phyloP scores from a whole-genome alignment of 2,797 vertebrate genomes.

The Miopithecus talapoin region DNA sequence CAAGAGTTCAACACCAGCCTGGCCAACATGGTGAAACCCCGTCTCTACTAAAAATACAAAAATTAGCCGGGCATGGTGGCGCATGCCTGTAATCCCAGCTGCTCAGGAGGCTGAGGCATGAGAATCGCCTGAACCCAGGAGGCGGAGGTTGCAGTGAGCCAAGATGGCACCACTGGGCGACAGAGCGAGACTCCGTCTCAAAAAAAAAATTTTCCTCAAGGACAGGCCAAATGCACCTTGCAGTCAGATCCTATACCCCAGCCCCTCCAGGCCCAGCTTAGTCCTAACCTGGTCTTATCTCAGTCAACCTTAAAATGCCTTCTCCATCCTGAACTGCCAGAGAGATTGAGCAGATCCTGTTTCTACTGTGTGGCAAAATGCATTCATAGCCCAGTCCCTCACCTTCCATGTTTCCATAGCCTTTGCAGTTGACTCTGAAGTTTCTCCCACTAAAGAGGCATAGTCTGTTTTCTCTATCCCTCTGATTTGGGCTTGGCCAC shows the following conservation, averaged over 20 bases:
- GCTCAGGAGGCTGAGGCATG: background rate
- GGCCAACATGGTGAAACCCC: background rate
- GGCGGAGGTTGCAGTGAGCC: background rate
- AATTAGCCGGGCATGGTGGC: background rate
- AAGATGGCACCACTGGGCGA: background rate
- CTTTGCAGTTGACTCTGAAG: background rate
- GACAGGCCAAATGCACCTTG: background rate
- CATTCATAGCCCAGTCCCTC: background rate
- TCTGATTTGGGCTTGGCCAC: background rate
- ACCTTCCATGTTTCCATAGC: fast-evolving
- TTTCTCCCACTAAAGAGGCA: background rate
- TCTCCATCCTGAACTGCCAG: background rate
- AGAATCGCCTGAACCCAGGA: background rate
- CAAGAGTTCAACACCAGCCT: background rate
- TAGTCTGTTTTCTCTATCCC: background rate
- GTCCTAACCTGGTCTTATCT: background rate
- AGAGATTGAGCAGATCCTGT: background rate
- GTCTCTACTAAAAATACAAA: background rate
- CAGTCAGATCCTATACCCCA: background rate
- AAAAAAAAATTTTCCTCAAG: background rate
- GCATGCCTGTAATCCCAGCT: background rate
- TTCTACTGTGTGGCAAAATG: fast-evolving
- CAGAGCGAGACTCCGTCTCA: background rate
- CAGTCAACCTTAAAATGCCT: background rate
- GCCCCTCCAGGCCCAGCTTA: background rate